A percentile compares a stretch with the other conserved stretches of the same genome.
These are phyloP conservation scores for Gavia stellata DNA, from an alignment of 2,113 vertebrate genomes.

Conservation along the genomic window DNA sequence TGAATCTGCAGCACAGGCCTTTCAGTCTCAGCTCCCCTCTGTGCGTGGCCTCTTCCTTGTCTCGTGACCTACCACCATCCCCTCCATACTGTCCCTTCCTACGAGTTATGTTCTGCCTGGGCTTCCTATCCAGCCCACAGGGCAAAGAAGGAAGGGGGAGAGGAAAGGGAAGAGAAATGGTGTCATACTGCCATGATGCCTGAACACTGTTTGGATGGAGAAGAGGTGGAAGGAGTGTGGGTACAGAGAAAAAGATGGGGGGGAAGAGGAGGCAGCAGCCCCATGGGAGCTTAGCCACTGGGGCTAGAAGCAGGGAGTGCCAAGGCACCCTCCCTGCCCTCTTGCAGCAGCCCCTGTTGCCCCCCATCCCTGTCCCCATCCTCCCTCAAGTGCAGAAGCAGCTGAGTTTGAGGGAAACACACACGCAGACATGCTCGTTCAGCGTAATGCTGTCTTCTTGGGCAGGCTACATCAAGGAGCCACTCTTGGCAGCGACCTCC, in stretches of 20 bases:
- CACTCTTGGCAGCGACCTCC: neutral
- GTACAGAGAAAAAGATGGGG: neutral
- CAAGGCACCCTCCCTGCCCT: neutral
- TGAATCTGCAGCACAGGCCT: neutral
- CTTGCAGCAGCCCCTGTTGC: neutral
- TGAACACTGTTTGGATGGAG: neutral
- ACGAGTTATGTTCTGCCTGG: rapidly evolving
- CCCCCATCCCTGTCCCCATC: neutral
- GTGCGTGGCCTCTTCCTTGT: neutral
- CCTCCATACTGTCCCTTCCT: neutral
- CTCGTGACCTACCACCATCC: neutral
- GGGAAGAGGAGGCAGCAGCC: neutral
- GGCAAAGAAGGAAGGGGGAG: neutral
- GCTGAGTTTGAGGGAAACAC: neutral
- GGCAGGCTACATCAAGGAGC: neutral
- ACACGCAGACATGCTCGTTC: rapidly evolving
- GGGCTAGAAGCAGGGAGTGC: neutral
- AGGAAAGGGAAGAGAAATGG: neutral
- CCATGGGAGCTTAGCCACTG: neutral
- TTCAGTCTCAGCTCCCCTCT: neutral
- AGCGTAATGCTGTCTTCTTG: neutral
- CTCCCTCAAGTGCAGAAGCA: neutral
- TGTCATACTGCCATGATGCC: neutral
- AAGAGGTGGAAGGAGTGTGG: neutral
- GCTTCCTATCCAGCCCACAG: neutral